phyloP scores from a whole-genome alignment of 2,113 vertebrate genomes.

The Cyrtonyx montezumae region DNA sequence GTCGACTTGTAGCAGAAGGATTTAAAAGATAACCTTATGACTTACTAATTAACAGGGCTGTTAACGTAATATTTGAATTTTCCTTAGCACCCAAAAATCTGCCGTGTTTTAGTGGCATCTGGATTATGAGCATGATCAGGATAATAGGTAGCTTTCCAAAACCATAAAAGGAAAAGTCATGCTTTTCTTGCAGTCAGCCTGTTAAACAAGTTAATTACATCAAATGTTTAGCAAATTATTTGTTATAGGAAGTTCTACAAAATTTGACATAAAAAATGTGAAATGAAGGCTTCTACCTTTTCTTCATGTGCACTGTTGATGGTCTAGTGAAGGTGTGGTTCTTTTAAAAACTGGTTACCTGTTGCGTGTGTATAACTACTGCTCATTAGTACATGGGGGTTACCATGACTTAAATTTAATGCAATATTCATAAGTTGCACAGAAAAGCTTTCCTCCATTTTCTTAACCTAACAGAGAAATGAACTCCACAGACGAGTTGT shows the following conservation, averaged over 20 bases:
- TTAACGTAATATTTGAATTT: constrained; percentile 10
- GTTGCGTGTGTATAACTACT: neutral
- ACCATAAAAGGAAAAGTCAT: neutral
- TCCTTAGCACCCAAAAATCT: neutral
- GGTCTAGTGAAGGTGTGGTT: neutral
- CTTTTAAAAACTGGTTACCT: neutral
- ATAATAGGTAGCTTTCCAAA: neutral
- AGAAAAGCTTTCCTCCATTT: neutral
- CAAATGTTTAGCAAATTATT: neutral
- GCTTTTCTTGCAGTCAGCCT: neutral
- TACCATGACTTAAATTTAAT: neutral
- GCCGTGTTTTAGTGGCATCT: neutral
- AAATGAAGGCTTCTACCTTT: neutral
- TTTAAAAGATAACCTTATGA: neutral
- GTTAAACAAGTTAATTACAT: neutral
- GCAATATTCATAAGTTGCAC: neutral
- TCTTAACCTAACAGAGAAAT: neutral
- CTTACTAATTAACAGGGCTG: constrained; percentile 19
- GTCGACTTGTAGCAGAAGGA: neutral
- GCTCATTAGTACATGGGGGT: neutral
- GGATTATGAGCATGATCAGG: neutral
- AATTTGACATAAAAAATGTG: neutral
- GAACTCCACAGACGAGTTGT: too few relatives aligned
- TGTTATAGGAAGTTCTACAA: neutral
- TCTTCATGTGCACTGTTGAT: neutral